Conservation (phyloP, 2,888 invertebrate species). For the Callyntrura guangdongensis region DNA sequence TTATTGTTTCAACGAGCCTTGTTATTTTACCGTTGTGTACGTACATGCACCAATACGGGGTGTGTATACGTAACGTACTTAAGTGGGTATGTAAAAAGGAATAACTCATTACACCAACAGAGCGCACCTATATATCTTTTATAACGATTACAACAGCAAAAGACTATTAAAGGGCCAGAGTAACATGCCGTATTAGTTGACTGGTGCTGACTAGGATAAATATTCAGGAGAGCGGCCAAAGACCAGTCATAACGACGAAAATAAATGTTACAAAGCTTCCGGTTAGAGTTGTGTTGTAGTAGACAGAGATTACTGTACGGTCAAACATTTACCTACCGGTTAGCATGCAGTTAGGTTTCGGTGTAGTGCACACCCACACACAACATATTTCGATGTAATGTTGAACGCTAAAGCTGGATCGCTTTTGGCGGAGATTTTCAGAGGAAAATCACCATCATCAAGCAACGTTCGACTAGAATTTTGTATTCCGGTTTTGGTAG, state of each 20-base stretch:
- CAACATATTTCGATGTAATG: background rate
- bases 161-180: too few species aligned
- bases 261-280: conserved; percentile 36
- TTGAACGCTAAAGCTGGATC: background rate
- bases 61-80: too few species aligned
- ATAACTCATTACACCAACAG: conserved; percentile 6
- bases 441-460: too few species aligned
- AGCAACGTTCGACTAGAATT: too few species aligned
- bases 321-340: background rate
- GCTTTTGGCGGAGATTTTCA: conserved; percentile 19
- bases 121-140: background rate
- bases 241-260: conserved; percentile 42
- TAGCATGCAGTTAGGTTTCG: background rate
- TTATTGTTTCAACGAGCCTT: conserved; percentile 3
- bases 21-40: background rate
- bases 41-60: background rate
- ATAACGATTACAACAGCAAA: too few species aligned
- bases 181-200: too few species aligned
- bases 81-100: background rate
- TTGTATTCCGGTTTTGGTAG: too few species aligned
- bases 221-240: conserved; percentile 11
- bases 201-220: background rate
- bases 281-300: conserved; percentile 38
- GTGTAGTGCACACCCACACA: background rate
- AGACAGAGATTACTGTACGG: conserved; percentile 13